Evolutionary conservation across 2,888 invertebrate genomes (phyloP).

Genomic region (Orthonevra nobilis): DNA sequence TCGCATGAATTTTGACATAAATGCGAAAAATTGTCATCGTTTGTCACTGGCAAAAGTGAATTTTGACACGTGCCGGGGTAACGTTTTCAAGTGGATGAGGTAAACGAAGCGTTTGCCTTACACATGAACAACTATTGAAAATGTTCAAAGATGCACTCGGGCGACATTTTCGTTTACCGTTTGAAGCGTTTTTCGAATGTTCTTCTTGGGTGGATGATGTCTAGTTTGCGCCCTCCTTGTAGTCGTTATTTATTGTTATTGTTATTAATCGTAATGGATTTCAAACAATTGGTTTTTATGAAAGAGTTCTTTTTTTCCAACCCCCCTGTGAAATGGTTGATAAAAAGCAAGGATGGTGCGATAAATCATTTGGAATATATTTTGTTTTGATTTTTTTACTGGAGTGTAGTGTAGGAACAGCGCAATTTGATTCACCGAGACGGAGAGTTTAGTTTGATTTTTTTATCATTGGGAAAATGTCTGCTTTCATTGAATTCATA

Average conservation of each 20-base stretch:
- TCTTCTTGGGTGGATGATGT: conserved; percentile 29
- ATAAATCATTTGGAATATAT: conserved; percentile 22
- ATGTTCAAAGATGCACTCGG: conserved; percentile 42
- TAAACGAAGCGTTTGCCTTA: conserved; percentile 61
- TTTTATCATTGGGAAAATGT: no score
- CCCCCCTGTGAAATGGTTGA: conserved; percentile 1
- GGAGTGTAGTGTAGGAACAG: conserved; percentile 23
- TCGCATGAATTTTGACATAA: conserved; percentile 66
- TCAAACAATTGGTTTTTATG: conserved; percentile 68
- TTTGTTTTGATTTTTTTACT: conserved; percentile 34
- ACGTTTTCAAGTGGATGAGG: conserved; percentile 67
- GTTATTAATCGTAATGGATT: conserved; percentile 69
- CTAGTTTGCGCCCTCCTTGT: conserved; percentile 51
- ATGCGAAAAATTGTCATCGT: conserved; percentile 69
- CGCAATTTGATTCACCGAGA: no score
- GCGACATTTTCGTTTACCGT: conserved; percentile 2
- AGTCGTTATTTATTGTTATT: conserved; percentile 70
- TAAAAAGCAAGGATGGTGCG: not conserved
- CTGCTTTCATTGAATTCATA: no score
- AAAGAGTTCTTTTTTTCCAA: conserved; percentile 43
- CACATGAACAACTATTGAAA: conserved; percentile 62
- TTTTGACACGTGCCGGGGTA: conserved; percentile 66
- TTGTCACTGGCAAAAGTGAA: conserved; percentile 59
- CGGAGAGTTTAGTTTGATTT: no score
- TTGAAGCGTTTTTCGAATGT: conserved; percentile 2